Conservation (phyloP, 1,140 invertebrate species). For the Tenebrio molitor region DNA sequence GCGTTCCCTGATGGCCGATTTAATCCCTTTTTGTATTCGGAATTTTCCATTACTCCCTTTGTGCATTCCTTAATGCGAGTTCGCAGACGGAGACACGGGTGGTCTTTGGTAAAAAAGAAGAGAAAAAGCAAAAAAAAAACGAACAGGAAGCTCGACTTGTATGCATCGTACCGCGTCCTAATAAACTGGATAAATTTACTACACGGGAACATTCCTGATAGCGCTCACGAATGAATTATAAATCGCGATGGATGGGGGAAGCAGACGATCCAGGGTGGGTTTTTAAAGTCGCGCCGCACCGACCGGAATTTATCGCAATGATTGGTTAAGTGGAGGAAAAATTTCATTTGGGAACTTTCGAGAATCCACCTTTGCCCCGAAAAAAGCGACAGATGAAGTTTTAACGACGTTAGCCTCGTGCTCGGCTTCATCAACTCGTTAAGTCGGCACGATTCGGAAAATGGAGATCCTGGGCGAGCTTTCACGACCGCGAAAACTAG, state of each 20-base stretch:
- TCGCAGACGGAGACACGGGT: background rate
- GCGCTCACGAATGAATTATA: constrained; percentile 30
- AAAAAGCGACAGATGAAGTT: too few relatives aligned
- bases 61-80: constrained; percentile 6
- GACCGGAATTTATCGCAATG: constrained; percentile 6
- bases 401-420: too few relatives aligned
- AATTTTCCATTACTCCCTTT: constrained; percentile 26
- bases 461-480: too few relatives aligned
- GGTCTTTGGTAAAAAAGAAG: constrained; percentile 21
- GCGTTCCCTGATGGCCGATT: background rate
- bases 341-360: constrained; percentile 3
- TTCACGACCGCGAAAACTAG: too few relatives aligned
- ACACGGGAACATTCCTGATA: constrained; percentile 23
- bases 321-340: constrained; percentile 19
- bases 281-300: constrained; percentile 14
- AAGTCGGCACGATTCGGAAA: too few relatives aligned
- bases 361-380: too few relatives aligned
- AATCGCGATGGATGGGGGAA: constrained; percentile 23
- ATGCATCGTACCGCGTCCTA: constrained; percentile 28
- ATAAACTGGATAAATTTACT: constrained; percentile 39
- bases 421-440: too few relatives aligned
- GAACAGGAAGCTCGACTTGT: constrained; percentile 20
- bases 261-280: background rate
- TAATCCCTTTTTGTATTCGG: constrained; percentile 12
- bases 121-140: too few relatives aligned